phyloP scores from a whole-genome alignment of 2,888 invertebrate genomes.

The Thysanoteuthis rhombus region DNA sequence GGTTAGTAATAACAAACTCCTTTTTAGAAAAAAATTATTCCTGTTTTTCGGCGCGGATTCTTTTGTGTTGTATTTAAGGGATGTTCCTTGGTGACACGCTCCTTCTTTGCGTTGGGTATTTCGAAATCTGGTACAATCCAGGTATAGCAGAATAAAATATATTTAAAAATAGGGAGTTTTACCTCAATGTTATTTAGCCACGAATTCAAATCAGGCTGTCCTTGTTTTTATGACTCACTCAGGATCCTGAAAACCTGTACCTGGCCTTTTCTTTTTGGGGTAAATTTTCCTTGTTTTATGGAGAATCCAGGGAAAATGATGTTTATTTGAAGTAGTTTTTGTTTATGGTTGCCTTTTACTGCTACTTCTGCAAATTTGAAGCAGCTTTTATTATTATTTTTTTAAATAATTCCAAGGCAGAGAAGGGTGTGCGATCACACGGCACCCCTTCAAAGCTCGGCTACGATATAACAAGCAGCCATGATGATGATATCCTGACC shows the following conservation, averaged over 20 bases:
- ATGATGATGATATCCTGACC: not conserved
- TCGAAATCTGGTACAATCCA: not conserved
- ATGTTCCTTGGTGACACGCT: not conserved
- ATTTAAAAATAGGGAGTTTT: not conserved
- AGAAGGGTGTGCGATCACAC: slow-evolving; percentile 23
- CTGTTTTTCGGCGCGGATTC: not conserved
- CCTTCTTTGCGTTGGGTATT: not conserved
- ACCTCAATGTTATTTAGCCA: not conserved
- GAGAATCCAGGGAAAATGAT: not conserved
- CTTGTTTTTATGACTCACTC: too few relatives aligned
- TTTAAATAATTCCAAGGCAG: not conserved
- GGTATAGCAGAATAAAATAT: not conserved
- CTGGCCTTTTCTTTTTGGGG: not conserved
- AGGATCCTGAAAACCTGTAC: too few relatives aligned
- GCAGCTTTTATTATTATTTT: not conserved
- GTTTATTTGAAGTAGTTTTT: not conserved
- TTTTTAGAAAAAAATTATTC: not conserved
- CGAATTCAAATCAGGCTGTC: not conserved
- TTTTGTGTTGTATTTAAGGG: not conserved
- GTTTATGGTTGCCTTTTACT: not conserved
- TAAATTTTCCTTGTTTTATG: not conserved
- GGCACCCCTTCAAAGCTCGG: slow-evolving; percentile 21
- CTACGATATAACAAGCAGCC: not conserved
- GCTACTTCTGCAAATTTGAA: not conserved
- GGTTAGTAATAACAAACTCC: not conserved